phyloP scores from a whole-genome alignment of 2,888 invertebrate species.

The Tipula helvola region DNA sequence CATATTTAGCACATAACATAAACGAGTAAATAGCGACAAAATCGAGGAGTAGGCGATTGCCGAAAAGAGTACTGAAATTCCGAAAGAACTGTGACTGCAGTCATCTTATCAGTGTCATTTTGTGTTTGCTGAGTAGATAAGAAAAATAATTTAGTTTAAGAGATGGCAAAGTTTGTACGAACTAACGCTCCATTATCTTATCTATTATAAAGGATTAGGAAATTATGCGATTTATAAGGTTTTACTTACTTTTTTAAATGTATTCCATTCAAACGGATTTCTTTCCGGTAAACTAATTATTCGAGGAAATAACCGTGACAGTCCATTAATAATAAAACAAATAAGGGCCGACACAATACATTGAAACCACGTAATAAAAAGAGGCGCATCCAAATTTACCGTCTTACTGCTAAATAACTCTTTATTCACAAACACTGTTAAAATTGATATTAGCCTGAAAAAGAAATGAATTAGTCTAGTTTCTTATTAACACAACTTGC shows the following conservation, averaged over 20 bases:
- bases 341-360: constrained; percentile 76
- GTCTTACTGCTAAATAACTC: constrained; percentile 60
- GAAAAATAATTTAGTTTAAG: no score
- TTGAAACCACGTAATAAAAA: constrained; percentile 97
- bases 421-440: constrained; percentile 92
- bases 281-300: constrained; percentile 65
- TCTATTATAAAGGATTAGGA: no score
- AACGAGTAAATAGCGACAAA: no score
- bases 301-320: constrained; percentile 52
- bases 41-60: no score
- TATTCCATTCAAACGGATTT: constrained; percentile 52
- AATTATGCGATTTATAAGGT: no score
- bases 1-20: no score
- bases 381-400: constrained; percentile 76
- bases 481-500: not conserved
- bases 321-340: constrained; percentile 51
- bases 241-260: constrained; percentile 46
- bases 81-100: no score
- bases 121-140: no score
- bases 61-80: no score
- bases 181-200: no score
- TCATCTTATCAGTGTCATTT: no score
- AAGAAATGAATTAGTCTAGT: not conserved
- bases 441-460: constrained; percentile 76
- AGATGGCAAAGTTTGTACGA: no score